Base-by-base conservation (phyloP, 2,113 vertebrate genomes). In the Rhinopithecus roxellana region DNA sequence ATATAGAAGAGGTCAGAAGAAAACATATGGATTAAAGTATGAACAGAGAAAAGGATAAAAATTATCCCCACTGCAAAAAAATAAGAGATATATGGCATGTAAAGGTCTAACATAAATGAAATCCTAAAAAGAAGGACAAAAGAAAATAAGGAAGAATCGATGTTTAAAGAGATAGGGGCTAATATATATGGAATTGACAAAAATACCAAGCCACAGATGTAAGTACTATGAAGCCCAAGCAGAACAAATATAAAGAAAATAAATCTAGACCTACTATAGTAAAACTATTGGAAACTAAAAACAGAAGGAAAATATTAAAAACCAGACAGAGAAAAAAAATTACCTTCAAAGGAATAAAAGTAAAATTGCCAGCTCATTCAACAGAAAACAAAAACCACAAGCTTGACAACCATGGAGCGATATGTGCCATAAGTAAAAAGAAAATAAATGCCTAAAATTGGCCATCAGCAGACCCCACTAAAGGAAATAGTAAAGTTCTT, bases 251-350 rank as follows among this genome's bases (percentile, higher is more conserved):
- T 12, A 69, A 89, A 77, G 32, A 61, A 83, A 69, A 59, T 38
- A 93, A 84, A 40, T 25, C 74, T 52, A 74, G 20, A 69, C 16
- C 23, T 32, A 77, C 67, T 59, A 27, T 13, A 43, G 57, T 38
- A 81, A 89, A 96, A 89, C 55, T 40, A 8, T 81, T 81, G 79
- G 57, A 89, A 94, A 43, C n/a, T 59, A 69, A 92, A 89, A 69
- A 25, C n/a, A 61, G 74, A 20, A 10, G 81, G 43, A 80, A 90
- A 90, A 69, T 45, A 84, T 48, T 50, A n/a, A 75, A 83, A 94
- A 69, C 3, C 11, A 95, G 40, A 16, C n/a, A 64, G 61, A 83
- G 20, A 6, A 35, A 86, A 88, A 88, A 84, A 22, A 85, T 16
- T 48, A 59, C 23, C 35, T 55, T 85, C 11, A 79, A 75, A 88